A percentile compares a stretch with the other conserved stretches of the same genome.
Evolutionary conservation across 2,113 vertebrate species (phyloP).

Genomic region (Uria aalge): DNA sequence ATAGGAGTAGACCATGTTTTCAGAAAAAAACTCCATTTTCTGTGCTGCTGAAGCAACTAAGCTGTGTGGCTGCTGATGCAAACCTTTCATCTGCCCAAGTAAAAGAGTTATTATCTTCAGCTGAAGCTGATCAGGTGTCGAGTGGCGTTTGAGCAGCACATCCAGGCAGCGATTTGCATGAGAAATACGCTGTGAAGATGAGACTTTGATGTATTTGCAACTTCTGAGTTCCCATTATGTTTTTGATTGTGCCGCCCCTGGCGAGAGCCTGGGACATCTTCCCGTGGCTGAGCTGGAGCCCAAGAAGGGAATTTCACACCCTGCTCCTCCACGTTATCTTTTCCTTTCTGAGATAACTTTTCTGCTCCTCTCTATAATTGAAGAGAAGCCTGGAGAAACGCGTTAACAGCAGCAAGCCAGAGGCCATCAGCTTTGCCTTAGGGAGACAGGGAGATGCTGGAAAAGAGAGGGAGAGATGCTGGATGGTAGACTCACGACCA

Average conservation of each 20-base stretch:
- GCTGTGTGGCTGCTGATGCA: not conserved
- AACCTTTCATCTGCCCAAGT: conserved; percentile 41
- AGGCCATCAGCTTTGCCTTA: not conserved
- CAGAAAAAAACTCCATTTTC: not conserved
- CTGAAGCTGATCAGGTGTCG: not conserved
- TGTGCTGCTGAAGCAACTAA: conserved; percentile 8
- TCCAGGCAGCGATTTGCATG: conserved; percentile 46
- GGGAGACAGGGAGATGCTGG: not conserved
- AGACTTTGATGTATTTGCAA: conserved; percentile 24
- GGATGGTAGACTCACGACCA: not conserved
- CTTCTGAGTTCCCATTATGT: not conserved
- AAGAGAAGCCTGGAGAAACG: not conserved
- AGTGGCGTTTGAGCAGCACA: conserved; percentile 27
- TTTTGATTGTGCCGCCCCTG: not conserved
- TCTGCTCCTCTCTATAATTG: not conserved
- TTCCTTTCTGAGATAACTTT: not conserved
- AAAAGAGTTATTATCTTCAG: conserved; percentile 29
- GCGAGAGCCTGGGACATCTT: not conserved
- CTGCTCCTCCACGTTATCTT: not conserved
- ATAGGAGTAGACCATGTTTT: conserved; percentile 32
- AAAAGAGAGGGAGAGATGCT: not conserved
- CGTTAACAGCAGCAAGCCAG: not conserved
- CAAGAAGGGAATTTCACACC: not conserved
- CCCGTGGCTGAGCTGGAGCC: not conserved
- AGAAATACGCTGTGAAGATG: not conserved